phyloP scores from a whole-genome alignment of 1,140 invertebrate species.

The Neodiprion virginianus region DNA sequence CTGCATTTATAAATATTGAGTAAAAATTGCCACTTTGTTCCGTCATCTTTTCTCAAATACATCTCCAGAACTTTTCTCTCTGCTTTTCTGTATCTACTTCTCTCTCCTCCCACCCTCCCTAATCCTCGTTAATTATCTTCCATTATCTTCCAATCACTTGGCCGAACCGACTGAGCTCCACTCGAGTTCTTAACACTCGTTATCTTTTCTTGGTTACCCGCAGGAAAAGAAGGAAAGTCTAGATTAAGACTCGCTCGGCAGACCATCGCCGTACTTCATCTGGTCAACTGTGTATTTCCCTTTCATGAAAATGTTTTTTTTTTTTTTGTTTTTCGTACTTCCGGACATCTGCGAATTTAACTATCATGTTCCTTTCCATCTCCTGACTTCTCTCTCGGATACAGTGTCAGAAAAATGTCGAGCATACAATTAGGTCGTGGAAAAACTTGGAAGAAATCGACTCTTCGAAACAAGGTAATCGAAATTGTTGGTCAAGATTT shows the following conservation, averaged over 20 bases:
- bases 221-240: not conserved
- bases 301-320: not conserved
- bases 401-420: no score
- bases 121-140: not conserved
- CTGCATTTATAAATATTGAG: no score
- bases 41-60: no score
- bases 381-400: no score
- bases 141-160: slow-evolving; percentile 5
- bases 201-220: not conserved
- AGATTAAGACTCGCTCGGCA: not conserved
- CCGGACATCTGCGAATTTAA: not conserved
- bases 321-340: not conserved
- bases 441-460: no score
- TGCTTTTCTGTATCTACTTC: not conserved
- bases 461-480: no score
- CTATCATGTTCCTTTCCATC: no score
- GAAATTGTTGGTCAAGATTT: no score
- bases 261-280: not conserved
- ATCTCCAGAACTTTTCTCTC: no score
- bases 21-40: no score
- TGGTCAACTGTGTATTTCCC: not conserved
- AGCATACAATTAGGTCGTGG: no score
- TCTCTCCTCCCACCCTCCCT: not conserved
- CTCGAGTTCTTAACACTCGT: not conserved
- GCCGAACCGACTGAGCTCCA: not conserved